phyloP scores from a whole-genome alignment of 2,888 invertebrate genomes.

The Rhaphigaster nebulosa region DNA sequence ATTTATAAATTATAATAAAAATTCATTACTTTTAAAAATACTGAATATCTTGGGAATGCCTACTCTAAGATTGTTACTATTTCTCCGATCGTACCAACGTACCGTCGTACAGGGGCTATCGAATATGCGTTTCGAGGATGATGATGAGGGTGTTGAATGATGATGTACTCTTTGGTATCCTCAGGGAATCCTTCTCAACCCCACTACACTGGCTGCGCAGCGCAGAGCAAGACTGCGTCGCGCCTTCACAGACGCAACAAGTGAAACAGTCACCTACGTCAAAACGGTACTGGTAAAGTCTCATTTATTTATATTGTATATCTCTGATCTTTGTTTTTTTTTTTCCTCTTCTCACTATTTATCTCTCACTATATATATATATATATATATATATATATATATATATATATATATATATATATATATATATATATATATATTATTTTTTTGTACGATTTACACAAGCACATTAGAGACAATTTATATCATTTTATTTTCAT shows the following conservation, averaged over 20 bases:
- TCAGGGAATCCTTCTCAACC: conserved; percentile 91
- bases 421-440: too few species aligned
- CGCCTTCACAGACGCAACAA: conserved; percentile 90
- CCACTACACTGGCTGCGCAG: conserved; percentile 87
- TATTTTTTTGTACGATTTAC: background rate
- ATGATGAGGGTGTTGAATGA: background rate
- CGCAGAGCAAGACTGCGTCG: conserved; percentile 87
- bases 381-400: too few species aligned
- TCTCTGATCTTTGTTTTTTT: background rate
- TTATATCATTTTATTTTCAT: background rate
- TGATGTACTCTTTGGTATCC: conserved; percentile 34
- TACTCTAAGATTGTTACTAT: background rate
- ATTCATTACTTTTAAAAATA: too few species aligned
- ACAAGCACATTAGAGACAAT: conserved; percentile 12
- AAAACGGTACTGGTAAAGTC: conserved; percentile 77
- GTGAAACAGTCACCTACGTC: conserved; percentile 89
- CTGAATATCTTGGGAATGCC: background rate
- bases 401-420: too few species aligned
- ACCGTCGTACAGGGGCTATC: background rate
- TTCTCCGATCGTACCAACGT: background rate
- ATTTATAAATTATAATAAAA: too few species aligned
- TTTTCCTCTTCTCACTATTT: background rate
- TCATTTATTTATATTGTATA: background rate
- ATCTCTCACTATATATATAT: background rate
- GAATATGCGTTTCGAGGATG: conserved; percentile 40